phyloP scores from a whole-genome alignment of 2,888 invertebrate species.

The Lagria hirta region DNA sequence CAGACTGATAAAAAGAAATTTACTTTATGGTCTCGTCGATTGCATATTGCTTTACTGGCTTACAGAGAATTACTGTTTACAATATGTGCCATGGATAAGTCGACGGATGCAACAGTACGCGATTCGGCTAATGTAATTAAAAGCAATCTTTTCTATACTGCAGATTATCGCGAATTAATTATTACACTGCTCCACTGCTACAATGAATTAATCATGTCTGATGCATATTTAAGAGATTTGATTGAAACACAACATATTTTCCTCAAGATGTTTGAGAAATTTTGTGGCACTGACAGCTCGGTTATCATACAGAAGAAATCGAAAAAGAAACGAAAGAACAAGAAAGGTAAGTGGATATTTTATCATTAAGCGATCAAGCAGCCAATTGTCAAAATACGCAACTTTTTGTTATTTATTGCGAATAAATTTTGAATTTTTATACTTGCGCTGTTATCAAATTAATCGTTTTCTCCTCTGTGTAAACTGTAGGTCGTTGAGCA shows the following conservation, averaged over 20 bases:
- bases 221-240: constrained; percentile 80
- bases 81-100: constrained; percentile 78
- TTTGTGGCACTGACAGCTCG: constrained; percentile 63
- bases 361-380: too few relatives aligned
- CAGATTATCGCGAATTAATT: constrained; percentile 91
- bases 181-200: constrained; percentile 77
- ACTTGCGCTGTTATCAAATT: too few relatives aligned
- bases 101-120: constrained; percentile 67
- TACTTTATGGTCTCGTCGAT: constrained; percentile 77
- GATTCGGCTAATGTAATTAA: constrained; percentile 85
- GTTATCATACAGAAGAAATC: constrained; percentile 73
- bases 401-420: too few relatives aligned
- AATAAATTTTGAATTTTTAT: too few relatives aligned
- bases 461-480: too few relatives aligned
- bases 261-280: constrained; percentile 83
- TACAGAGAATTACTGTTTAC: constrained; percentile 84
- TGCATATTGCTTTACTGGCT: constrained; percentile 81
- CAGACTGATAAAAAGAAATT: constrained; percentile 82
- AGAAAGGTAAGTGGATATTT: constrained; percentile 51
- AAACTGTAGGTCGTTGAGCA: too few relatives aligned
- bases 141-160: constrained; percentile 88
- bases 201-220: constrained; percentile 83
- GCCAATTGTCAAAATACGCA: too few relatives aligned
- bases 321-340: constrained; percentile 54
- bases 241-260: constrained; percentile 89